Conservation (phyloP, 2,888 invertebrate genomes). For the Xestia c-nigrum region DNA sequence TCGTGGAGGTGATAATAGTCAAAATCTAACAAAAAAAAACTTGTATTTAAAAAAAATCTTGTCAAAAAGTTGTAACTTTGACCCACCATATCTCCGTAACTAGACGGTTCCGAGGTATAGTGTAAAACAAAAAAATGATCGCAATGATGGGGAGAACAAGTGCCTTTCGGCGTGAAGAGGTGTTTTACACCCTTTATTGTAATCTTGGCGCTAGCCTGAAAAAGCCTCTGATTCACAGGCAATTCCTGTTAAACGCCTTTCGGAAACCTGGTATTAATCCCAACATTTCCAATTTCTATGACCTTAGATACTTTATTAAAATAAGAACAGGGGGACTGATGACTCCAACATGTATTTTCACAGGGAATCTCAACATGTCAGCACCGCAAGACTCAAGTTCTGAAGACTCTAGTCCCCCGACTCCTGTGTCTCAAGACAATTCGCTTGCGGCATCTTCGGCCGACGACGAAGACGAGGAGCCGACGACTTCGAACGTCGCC, state of each 20-base stretch:
- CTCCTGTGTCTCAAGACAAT: slow-evolving; percentile 71
- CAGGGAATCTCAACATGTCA: slow-evolving; percentile 76
- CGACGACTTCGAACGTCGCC: slow-evolving; percentile 38
- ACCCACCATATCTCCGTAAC: no score
- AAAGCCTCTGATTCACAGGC: neutral
- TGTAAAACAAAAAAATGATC: no score
- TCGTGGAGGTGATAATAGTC: no score
- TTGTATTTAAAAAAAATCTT: no score
- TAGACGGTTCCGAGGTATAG: no score
- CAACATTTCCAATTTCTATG: slow-evolving; percentile 16
- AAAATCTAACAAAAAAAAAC: no score
- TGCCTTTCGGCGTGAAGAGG: no score
- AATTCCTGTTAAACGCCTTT: neutral
- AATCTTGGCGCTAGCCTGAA: neutral
- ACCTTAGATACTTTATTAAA: neutral
- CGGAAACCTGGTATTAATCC: slow-evolving; percentile 18
- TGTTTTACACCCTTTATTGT: no score
- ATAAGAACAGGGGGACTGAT: neutral
- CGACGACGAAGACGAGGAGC: slow-evolving; percentile 81
- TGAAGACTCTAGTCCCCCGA: slow-evolving; percentile 73
- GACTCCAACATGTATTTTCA: neutral
- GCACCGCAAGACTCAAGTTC: slow-evolving; percentile 72
- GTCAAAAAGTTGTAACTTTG: no score
- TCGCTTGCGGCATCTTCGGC: slow-evolving; percentile 71
- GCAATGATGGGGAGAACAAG: no score